A percentile compares a stretch with the other conserved stretches of the same genome.
Conservation (phyloP, 2,888 invertebrate species). For the Trachelus iudaicus region DNA sequence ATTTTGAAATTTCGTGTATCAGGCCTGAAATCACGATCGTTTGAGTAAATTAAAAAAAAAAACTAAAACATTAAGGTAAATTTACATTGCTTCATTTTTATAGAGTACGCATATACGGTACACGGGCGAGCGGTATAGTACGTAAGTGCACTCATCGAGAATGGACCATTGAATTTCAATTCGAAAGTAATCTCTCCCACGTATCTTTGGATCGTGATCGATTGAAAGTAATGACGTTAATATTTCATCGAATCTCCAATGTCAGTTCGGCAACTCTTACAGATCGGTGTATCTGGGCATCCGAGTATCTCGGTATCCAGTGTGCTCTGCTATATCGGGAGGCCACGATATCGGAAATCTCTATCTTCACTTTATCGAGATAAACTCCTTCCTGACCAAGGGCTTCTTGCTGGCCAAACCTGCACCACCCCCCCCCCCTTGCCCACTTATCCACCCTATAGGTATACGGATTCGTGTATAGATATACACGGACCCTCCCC, state of each 20-base stretch:
- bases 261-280: conserved; percentile 8
- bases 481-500: not conserved
- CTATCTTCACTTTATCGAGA: not conserved
- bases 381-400: not conserved
- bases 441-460: not conserved
- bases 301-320: not conserved
- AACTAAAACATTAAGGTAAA: too few relatives aligned
- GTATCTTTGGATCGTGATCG: conserved; percentile 24
- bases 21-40: too few relatives aligned
- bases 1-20: too few relatives aligned
- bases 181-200: not conserved
- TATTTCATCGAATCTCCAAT: conserved; percentile 27
- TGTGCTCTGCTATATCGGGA: not conserved
- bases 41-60: too few relatives aligned
- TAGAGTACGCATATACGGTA: not conserved
- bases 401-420: not conserved
- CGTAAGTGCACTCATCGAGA: not conserved
- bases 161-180: not conserved
- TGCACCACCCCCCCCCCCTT: not conserved
- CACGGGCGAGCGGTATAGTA: not conserved
- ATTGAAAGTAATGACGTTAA: conserved; percentile 23
- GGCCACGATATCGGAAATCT: not conserved
- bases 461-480: not conserved
- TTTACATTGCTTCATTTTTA: too few relatives aligned
- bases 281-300: not conserved